Percentiles rank a stretch among this genome's conserved stretches.
These are phyloP conservation scores for Papilio helenus DNA, from an alignment of 1,140 invertebrate species.

Conservation along the genomic window DNA sequence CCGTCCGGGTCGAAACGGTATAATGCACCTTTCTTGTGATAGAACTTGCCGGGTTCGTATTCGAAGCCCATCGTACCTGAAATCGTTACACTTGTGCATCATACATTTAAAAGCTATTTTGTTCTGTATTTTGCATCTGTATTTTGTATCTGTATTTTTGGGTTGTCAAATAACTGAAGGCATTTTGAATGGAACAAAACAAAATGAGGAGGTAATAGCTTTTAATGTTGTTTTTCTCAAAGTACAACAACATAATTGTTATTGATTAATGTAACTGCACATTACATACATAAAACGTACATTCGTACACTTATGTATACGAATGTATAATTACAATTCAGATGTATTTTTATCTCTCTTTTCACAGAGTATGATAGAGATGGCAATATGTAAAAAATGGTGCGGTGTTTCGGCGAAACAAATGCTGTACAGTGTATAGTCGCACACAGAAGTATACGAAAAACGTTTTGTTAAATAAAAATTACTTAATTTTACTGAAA, in stretches of 20 bases:
- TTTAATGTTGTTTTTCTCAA: no score
- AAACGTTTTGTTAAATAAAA: neutral
- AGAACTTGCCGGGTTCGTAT: slow-evolving; percentile 80
- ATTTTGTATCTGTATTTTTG: no score
- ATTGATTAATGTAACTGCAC: no score
- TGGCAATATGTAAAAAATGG: neutral
- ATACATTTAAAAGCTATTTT: no score
- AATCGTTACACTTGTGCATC: slow-evolving; percentile 41
- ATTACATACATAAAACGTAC: neutral
- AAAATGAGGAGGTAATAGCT: no score
- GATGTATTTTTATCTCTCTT: neutral
- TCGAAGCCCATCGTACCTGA: slow-evolving; percentile 89
- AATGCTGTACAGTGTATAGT: neutral
- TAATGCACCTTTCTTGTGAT: slow-evolving; percentile 84
- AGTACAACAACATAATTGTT: no score
- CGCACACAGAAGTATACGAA: neutral
- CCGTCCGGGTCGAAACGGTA: slow-evolving; percentile 83
- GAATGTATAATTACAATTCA: neutral
- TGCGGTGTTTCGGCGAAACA: no score
- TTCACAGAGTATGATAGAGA: neutral
- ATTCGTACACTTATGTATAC: neutral
- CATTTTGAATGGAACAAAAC: no score
- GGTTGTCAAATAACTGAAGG: no score
- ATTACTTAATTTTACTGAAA: no score
- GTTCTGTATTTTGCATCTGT: no score